Base-by-base conservation (phyloP, 23 tunicate genomes). In the Ascidia mentula region DNA sequence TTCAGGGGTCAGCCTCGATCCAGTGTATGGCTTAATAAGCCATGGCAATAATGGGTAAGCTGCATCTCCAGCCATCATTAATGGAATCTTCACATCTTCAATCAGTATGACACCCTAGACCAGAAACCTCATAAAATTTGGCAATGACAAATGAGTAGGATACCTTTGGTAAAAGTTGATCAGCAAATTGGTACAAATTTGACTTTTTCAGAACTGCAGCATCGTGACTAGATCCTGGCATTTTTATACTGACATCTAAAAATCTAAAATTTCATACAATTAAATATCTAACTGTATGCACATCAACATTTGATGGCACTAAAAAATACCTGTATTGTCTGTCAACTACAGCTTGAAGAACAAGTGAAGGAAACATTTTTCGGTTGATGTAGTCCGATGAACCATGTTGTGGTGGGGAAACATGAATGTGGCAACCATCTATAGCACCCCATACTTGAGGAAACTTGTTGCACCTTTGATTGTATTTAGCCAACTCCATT, bases 291-390 rank as follows among this genome's bases (percentile, higher is more conserved):
- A 28, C 2, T 53, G 24, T 20, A 53, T 53, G 65, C 24, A 9
- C 22, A 53, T 5, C 2, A 53, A 53, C n/a, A n/a, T n/a, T n/a
- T n/a, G n/a, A n/a, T n/a, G n/a, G 7, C 13, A 5, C 2, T 5
- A 5, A 5, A 53, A 70, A 46, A n/a, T 80, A 80, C 84, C 70
- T 38, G 70, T 82, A 82, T 32, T 73, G 79, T 32, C 76, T 40
- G 60, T 82, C 86, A 42, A 82, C 86, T 12, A 82, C 86, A 39
- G 69, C 86, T 73, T 82, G 86, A 31, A 82, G 70, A 39, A 82
- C 76, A 28, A 82, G 0, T 20, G 86, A 82, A 7, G 76, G 59
- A 37, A 45, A 82, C 71, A 72, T 72, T 72, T 72, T 73, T 31
- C 86, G 32, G 86, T 82, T 82, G 32, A 72, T 82, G 28, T 72